Percentiles rank a stretch among this genome's conserved stretches.
Conservation (phyloP, 2,113 vertebrate genomes). For the Sarotherodon lohbergeri region DNA sequence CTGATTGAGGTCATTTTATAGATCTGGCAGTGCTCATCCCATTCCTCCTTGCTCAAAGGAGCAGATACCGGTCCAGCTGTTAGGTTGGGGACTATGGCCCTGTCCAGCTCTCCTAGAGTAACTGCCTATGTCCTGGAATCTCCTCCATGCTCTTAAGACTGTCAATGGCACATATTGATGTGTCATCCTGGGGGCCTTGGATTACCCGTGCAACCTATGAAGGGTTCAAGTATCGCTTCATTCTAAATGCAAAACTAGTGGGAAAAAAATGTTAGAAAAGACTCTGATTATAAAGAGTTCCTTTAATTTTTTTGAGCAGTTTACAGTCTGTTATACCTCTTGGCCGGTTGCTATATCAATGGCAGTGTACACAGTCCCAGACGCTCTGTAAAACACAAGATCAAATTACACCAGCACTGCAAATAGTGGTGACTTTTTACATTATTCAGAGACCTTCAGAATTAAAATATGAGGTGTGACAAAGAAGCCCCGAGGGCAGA, state of each 20-base stretch:
- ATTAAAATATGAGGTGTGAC: neutral
- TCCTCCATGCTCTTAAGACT: neutral
- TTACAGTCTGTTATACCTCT: conserved; percentile 74
- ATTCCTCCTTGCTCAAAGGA: neutral
- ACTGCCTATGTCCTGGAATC: neutral
- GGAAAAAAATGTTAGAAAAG: neutral
- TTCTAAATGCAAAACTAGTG: neutral
- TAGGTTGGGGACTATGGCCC: neutral
- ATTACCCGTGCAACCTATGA: neutral
- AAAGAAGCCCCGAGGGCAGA: neutral
- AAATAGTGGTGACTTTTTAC: neutral
- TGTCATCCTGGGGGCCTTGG: neutral
- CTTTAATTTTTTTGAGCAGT: neutral
- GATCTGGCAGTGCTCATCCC: neutral
- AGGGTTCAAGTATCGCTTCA: neutral
- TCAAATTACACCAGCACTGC: conserved; percentile 4
- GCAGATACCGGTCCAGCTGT: neutral
- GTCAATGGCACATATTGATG: neutral
- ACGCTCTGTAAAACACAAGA: conserved; percentile 80
- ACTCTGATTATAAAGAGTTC: neutral
- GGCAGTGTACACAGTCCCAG: conserved; percentile 95
- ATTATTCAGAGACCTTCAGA: neutral
- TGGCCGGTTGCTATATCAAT: conserved; percentile 97
- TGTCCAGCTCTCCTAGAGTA: neutral
- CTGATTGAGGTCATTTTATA: neutral